Percentiles rank a stretch among this genome's conserved stretches.
These are phyloP conservation scores for Gasterosteus nipponicus DNA, from an alignment of 2,113 vertebrate species.

Conservation along the genomic window DNA sequence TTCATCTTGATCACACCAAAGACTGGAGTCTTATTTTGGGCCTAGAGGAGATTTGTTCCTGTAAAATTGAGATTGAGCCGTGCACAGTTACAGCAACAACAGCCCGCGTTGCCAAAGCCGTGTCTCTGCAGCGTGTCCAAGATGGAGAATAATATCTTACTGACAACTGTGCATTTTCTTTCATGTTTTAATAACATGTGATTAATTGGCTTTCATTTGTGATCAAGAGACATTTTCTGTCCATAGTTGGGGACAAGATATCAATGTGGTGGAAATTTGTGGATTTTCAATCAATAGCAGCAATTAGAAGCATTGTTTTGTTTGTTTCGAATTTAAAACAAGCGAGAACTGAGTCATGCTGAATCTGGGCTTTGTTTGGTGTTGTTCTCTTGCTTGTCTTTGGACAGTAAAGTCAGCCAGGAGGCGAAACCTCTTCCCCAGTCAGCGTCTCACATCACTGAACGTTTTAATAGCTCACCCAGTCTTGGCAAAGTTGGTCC, in stretches of 20 bases:
- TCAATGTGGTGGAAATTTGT: too few species aligned
- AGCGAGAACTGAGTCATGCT: constrained; percentile 10
- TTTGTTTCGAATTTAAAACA: background rate
- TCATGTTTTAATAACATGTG: constrained; percentile 32
- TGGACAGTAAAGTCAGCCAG: background rate
- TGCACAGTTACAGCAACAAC: constrained; percentile 42
- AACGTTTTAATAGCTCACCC: constrained; percentile 83
- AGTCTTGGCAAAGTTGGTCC: constrained; percentile 99
- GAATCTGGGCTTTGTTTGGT: constrained; percentile 20
- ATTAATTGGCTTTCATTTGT: constrained; percentile 39
- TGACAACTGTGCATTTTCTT: constrained; percentile 31
- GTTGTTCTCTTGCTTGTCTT: constrained; percentile 29
- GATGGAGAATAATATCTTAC: constrained; percentile 21
- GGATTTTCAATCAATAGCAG: too few species aligned
- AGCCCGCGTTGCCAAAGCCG: constrained; percentile 43
- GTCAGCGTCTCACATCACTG: constrained; percentile 16
- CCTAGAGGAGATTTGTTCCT: constrained; percentile 50
- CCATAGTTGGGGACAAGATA: constrained; percentile 37
- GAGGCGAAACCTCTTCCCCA: background rate
- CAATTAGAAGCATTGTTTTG: constrained; percentile 20
- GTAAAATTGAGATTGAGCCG: constrained; percentile 53
- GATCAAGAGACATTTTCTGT: constrained; percentile 12
- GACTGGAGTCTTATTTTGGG: constrained; percentile 31
- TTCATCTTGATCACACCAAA: constrained; percentile 45
- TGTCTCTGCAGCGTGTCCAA: constrained; percentile 12